Conservation (phyloP, 2,888 invertebrate species). For the Pterostichus madidus region DNA sequence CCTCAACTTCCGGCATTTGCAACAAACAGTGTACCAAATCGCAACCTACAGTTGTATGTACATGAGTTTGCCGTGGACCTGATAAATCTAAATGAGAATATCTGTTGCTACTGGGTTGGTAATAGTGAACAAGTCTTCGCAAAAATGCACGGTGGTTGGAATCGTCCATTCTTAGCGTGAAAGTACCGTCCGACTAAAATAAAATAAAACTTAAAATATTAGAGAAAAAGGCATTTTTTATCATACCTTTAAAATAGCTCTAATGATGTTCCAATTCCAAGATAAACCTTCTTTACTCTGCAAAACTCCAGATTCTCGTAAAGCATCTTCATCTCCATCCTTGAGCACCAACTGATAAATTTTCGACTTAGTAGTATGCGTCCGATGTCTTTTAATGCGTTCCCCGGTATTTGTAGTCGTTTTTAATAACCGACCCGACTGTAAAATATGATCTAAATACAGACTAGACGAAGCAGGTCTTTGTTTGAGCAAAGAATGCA, state of each 20-base stretch:
- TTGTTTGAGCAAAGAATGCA: constrained; percentile 89
- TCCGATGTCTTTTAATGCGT: constrained; percentile 68
- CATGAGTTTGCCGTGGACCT: constrained; percentile 80
- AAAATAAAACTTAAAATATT: constrained; percentile 43
- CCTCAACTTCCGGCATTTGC: constrained; percentile 80
- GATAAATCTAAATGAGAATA: constrained; percentile 91
- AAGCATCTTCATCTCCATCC: constrained; percentile 80
- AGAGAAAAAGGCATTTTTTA: not conserved
- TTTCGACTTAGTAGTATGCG: constrained; percentile 69
- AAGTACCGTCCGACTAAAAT: constrained; percentile 71
- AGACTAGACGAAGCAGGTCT: constrained; percentile 90
- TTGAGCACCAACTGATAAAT: constrained; percentile 68
- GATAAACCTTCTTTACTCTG: constrained; percentile 86
- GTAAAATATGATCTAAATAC: constrained; percentile 89
- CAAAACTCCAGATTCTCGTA: constrained; percentile 91
- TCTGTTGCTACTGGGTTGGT: constrained; percentile 91
- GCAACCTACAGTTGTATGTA: constrained; percentile 84
- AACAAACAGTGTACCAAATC: constrained; percentile 88
- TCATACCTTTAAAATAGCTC: constrained; percentile 84
- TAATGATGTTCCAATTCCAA: constrained; percentile 97
- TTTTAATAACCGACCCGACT: constrained; percentile 69
- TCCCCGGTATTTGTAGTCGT: constrained; percentile 73
- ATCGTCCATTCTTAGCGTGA: constrained; percentile 80
- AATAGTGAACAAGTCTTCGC: constrained; percentile 89
- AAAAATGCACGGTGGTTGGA: constrained; percentile 84